phyloP scores from a whole-genome alignment of 2,888 invertebrate species.

The Cataglyphis livida region DNA sequence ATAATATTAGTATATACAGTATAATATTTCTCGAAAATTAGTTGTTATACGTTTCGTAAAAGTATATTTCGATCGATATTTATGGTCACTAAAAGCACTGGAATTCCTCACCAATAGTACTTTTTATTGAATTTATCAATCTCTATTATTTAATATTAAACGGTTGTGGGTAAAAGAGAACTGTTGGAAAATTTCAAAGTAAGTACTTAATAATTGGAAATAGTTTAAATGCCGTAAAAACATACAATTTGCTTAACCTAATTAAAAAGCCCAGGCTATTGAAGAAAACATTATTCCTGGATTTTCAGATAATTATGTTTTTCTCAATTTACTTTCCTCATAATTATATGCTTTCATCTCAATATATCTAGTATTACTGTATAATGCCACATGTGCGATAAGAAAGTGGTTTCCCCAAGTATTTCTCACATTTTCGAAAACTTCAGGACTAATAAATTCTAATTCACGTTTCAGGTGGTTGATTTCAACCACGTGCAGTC shows the following conservation, averaged over 20 bases:
- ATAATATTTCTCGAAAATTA: neutral
- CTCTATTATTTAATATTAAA: neutral
- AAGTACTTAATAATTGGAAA: neutral
- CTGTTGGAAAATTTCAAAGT: neutral
- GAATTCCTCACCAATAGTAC: too few relatives aligned
- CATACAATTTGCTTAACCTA: neutral
- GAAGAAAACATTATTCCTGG: neutral
- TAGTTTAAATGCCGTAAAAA: neutral
- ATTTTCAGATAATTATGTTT: neutral
- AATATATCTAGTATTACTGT: neutral
- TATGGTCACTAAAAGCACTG: neutral
- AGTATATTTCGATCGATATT: neutral
- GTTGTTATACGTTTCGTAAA: neutral
- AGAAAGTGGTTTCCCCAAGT: neutral
- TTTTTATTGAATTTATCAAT: neutral
- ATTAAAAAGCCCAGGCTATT: neutral
- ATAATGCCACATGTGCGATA: neutral
- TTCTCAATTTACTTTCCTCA: too few relatives aligned
- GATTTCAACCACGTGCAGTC: neutral
- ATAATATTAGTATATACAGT: neutral
- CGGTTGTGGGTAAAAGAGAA: neutral
- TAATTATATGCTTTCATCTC: neutral
- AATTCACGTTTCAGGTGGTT: slow-evolving; percentile 30
- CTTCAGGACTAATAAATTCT: neutral
- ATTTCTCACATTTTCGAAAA: neutral